phyloP scores from a whole-genome alignment of 2,888 invertebrate genomes.

The Acronicta aceris region DNA sequence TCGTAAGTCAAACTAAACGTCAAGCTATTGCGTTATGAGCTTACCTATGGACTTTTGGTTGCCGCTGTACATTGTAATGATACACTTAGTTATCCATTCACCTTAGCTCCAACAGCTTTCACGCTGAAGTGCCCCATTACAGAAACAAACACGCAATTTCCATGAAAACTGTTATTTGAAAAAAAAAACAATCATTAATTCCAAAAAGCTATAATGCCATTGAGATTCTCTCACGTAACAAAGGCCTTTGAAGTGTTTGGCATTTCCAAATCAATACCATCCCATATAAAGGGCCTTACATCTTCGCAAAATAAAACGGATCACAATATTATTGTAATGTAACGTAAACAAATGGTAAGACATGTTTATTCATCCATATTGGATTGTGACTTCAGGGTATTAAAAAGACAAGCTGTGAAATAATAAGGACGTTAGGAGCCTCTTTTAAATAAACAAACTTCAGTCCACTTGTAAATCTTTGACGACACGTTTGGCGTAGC shows the following conservation, averaged over 20 bases:
- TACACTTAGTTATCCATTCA: neutral
- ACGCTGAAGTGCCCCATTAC: conserved; percentile 1
- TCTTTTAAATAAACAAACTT: too few relatives aligned
- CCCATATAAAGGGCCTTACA: conserved; percentile 63
- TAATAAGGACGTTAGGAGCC: neutral
- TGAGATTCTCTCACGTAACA: conserved; percentile 56
- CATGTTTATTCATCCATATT: conserved; percentile 34
- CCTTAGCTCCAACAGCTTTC: neutral
- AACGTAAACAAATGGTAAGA: conserved; percentile 42
- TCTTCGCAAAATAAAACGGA: conserved; percentile 61
- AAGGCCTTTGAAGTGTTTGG: conserved; percentile 66
- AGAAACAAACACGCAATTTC: conserved; percentile 9
- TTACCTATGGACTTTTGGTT: too few relatives aligned
- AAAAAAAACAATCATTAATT: conserved; percentile 36
- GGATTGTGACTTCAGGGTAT: conserved; percentile 10
- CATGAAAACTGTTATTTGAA: conserved; percentile 2
- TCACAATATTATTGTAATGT: conserved; percentile 63
- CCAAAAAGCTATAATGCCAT: conserved; percentile 46
- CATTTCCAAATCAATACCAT: conserved; percentile 66
- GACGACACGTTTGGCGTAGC: too few relatives aligned
- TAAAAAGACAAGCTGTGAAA: conserved; percentile 1
- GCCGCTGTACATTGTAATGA: too few relatives aligned
- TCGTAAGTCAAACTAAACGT: too few relatives aligned
- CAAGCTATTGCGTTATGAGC: too few relatives aligned
- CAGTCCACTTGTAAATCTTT: too few relatives aligned